Evolutionary conservation across 1,140 invertebrate genomes (phyloP).

Genomic region (Himalopsyche phryganea): DNA sequence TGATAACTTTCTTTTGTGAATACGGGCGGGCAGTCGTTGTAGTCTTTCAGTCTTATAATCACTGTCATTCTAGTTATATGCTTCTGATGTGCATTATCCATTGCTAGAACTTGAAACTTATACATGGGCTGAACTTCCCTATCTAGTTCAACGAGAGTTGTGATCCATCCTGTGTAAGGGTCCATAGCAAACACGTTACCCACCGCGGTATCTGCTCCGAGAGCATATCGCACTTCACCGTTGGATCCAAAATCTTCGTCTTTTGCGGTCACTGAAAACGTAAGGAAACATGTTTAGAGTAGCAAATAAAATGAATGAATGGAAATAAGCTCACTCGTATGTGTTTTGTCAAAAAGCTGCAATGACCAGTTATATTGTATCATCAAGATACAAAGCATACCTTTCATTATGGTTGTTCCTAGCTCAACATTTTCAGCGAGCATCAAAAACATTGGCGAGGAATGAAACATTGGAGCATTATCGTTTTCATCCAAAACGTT

Average conservation of each 20-base stretch:
- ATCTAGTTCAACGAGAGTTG: conserved; percentile 66
- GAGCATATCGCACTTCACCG: conserved; percentile 72
- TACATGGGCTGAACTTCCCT: conserved; percentile 71
- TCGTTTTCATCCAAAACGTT: conserved; percentile 83
- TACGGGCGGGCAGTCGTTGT: conserved; percentile 77
- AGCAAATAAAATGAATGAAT: too few relatives aligned
- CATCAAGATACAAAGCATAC: conserved; percentile 34
- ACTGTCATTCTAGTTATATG: conserved; percentile 66
- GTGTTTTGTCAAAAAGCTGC: too few relatives aligned
- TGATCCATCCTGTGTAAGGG: conserved; percentile 76
- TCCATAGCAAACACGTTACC: conserved; percentile 78
- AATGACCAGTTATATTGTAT: too few relatives aligned
- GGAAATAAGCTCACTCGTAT: too few relatives aligned
- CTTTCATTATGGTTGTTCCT: conserved; percentile 67
- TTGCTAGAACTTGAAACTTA: conserved; percentile 70
- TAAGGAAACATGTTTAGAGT: neutral
- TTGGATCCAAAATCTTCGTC: conserved; percentile 59
- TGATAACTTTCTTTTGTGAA: conserved; percentile 68
- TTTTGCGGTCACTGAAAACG: conserved; percentile 21
- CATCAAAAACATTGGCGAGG: conserved; percentile 64
- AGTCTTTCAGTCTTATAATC: conserved; percentile 68
- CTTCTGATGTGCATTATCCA: conserved; percentile 76
- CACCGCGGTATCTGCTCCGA: conserved; percentile 57
- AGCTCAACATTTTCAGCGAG: conserved; percentile 75
- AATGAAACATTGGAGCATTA: conserved; percentile 77